Conservation (phyloP, 2,113 vertebrate genomes). For the Acanthochromis polyacanthus region DNA sequence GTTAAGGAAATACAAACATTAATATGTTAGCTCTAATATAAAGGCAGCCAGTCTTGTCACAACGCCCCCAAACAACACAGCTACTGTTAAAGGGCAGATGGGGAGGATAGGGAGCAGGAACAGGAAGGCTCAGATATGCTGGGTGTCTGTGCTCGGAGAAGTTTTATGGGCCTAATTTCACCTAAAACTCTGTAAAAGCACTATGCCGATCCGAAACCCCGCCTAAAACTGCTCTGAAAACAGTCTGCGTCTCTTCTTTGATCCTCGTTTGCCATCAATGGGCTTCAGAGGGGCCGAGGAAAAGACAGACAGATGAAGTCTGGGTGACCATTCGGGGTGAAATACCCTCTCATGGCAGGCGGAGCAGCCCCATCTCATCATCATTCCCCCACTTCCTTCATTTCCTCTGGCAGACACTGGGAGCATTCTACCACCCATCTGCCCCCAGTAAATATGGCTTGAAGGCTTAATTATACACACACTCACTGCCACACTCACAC, state of each 20-base stretch:
- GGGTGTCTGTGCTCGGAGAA: slow-evolving; percentile 56
- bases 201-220: slow-evolving; percentile 21
- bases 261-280: slow-evolving; percentile 68
- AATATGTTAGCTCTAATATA: slow-evolving; percentile 70
- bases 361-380: slow-evolving; percentile 72
- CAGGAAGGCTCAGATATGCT: slow-evolving; percentile 60
- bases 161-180: slow-evolving; percentile 77
- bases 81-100: slow-evolving; percentile 74
- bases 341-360: slow-evolving; percentile 63
- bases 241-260: slow-evolving; percentile 62
- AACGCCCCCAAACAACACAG: slow-evolving; percentile 59
- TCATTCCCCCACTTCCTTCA: slow-evolving; percentile 77
- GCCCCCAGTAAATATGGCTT: slow-evolving; percentile 86
- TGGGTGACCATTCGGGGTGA: slow-evolving; percentile 63
- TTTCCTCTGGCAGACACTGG: slow-evolving; percentile 82
- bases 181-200: slow-evolving; percentile 59
- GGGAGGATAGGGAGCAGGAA: slow-evolving; percentile 73
- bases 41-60: slow-evolving; percentile 60
- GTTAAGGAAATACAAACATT: slow-evolving; percentile 73
- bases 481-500: slow-evolving; percentile 52
- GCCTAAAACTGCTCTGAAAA: slow-evolving; percentile 63
- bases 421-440: slow-evolving; percentile 82
- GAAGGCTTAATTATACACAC: slow-evolving; percentile 84
- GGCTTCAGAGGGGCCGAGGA: slow-evolving; percentile 60
- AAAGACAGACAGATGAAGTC: slow-evolving; percentile 50